Conservation (phyloP, 1,140 invertebrate genomes). For the Papilio xuthus region DNA sequence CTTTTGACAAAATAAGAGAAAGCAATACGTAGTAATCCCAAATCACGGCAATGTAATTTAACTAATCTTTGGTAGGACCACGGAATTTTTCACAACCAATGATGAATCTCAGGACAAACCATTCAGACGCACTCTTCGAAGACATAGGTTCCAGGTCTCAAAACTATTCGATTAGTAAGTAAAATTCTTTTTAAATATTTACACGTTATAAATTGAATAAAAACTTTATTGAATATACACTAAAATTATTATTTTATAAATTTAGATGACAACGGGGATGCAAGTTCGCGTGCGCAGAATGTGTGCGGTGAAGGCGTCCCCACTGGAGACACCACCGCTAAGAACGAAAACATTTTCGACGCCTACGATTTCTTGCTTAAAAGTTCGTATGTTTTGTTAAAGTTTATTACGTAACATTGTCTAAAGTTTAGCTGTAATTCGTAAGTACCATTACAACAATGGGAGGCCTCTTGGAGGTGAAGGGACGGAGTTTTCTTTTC, state of each 20-base stretch:
- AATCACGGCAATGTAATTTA: too few species aligned
- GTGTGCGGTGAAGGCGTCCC: slow-evolving; percentile 52
- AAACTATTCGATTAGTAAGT: slow-evolving; percentile 58
- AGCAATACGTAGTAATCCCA: too few species aligned
- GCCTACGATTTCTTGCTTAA: slow-evolving; percentile 71
- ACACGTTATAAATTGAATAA: not conserved
- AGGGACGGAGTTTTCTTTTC: not conserved
- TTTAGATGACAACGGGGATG: not conserved
- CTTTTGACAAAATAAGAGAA: too few species aligned
- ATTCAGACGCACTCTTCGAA: slow-evolving; percentile 55
- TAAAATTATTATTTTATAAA: too few species aligned
- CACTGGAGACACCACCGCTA: slow-evolving; percentile 35
- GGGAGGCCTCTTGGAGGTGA: too few species aligned
- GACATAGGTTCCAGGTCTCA: slow-evolving; percentile 47
- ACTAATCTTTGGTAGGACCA: slow-evolving; percentile 47
- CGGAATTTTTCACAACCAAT: slow-evolving; percentile 48
- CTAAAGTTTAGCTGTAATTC: too few species aligned
- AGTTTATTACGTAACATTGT: too few species aligned
- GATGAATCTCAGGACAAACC: slow-evolving; percentile 54
- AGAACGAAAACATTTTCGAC: slow-evolving; percentile 62
- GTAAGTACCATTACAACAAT: too few species aligned
- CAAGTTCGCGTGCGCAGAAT: slow-evolving; percentile 16
- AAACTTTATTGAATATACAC: too few species aligned
- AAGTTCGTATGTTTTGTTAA: slow-evolving; percentile 63
- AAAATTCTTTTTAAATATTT: not conserved